phyloP scores from a whole-genome alignment of 2,888 invertebrate species.

The Selenia dentaria region DNA sequence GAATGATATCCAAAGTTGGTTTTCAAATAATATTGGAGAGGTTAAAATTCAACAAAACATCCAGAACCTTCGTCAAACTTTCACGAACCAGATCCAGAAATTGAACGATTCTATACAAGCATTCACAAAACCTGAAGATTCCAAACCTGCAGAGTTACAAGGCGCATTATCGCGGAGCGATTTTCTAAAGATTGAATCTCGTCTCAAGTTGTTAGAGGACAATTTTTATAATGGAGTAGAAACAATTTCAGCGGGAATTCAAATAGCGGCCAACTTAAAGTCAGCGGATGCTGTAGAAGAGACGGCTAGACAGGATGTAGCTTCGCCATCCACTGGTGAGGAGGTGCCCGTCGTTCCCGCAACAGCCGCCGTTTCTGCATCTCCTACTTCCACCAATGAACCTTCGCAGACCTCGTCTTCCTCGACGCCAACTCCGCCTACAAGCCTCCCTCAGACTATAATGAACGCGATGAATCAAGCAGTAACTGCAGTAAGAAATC shows the following conservation, averaged over 20 bases:
- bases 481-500: neutral
- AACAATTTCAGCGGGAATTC: slow-evolving; percentile 56
- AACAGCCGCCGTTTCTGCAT: neutral
- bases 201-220: slow-evolving; percentile 50
- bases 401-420: no score
- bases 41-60: slow-evolving; percentile 57
- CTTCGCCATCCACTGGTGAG: neutral
- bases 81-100: slow-evolving; percentile 57
- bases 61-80: slow-evolving; percentile 52
- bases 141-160: slow-evolving; percentile 19
- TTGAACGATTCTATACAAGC: slow-evolving; percentile 57
- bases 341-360: neutral
- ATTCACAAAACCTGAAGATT: slow-evolving; percentile 26
- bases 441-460: neutral
- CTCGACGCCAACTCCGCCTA: no score
- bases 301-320: slow-evolving; percentile 19
- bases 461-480: neutral
- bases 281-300: slow-evolving; percentile 42
- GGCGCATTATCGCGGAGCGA: slow-evolving; percentile 35
- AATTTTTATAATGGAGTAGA: slow-evolving; percentile 60
- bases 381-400: no score
- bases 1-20: slow-evolving; percentile 56
- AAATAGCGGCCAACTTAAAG: slow-evolving; percentile 49
- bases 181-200: slow-evolving; percentile 44
- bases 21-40: slow-evolving; percentile 52